These are phyloP conservation scores for Nomada ruficornis DNA, from an alignment of 2,888 invertebrate species.

Conservation along the genomic window DNA sequence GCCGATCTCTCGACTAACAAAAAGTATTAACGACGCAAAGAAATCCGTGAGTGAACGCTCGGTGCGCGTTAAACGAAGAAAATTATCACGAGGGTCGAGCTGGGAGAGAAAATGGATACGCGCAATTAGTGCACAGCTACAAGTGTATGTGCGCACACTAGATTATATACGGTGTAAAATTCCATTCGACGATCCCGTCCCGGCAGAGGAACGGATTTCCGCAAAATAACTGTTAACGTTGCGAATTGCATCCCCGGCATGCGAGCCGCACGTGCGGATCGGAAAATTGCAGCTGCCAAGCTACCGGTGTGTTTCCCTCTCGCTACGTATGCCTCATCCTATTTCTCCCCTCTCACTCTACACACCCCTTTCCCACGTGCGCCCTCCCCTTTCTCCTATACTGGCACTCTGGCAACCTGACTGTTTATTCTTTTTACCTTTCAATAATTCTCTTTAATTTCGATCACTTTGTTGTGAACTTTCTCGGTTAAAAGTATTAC, in stretches of 20 bases:
- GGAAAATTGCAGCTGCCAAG: slow-evolving; percentile 63
- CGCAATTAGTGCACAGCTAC: slow-evolving; percentile 34
- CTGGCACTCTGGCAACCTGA: too few species aligned
- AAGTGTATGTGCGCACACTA: slow-evolving; percentile 13
- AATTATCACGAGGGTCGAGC: background rate
- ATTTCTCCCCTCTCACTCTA: background rate
- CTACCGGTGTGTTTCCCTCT: slow-evolving; percentile 21
- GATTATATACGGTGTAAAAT: slow-evolving; percentile 55
- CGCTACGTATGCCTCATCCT: slow-evolving; percentile 24
- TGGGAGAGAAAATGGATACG: slow-evolving; percentile 8
- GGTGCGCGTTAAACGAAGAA: background rate
- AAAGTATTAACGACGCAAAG: too few species aligned
- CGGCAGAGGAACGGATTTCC: slow-evolving; percentile 66
- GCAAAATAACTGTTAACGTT: slow-evolving; percentile 70
- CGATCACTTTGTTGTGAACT: too few species aligned
- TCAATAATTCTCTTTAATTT: too few species aligned
- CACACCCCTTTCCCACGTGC: background rate
- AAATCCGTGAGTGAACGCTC: too few species aligned
- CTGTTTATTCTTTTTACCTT: too few species aligned
- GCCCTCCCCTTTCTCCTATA: background rate
- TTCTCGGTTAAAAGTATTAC: too few species aligned
- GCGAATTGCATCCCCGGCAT: slow-evolving; percentile 69
- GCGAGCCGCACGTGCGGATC: slow-evolving; percentile 46
- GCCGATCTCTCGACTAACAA: too few species aligned
- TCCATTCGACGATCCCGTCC: slow-evolving; percentile 57